Evolutionary conservation across 2,113 vertebrate genomes (phyloP).

Genomic region (Catharus fuscescens): DNA sequence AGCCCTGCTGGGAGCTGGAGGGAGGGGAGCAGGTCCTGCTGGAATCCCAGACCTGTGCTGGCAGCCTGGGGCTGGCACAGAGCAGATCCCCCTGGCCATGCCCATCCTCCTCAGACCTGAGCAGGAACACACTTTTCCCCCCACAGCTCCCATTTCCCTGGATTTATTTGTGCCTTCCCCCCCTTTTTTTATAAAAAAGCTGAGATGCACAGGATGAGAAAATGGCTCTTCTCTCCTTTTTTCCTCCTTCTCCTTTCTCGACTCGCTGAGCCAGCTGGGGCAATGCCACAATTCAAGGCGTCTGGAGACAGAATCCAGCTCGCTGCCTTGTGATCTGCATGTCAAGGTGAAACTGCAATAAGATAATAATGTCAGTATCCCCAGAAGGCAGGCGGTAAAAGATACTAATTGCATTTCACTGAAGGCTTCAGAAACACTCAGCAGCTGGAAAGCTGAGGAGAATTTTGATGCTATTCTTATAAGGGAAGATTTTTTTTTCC

Average conservation of each 20-base stretch:
- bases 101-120: neutral
- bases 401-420: conserved; percentile 73
- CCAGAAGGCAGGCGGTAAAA: conserved; percentile 73
- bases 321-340: conserved; percentile 68
- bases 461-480: conserved; percentile 68
- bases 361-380: conserved; percentile 70
- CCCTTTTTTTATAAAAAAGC: neutral
- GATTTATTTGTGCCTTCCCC: neutral
- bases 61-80: neutral
- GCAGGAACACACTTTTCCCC: fast-evolving
- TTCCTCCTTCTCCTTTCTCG: neutral
- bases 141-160: neutral
- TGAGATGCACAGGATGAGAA: neutral
- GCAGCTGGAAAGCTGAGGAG: conserved; percentile 69
- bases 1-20: neutral
- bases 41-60: neutral
- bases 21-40: neutral
- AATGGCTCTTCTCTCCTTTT: neutral
- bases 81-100: neutral
- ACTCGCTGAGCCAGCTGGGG: conserved; percentile 25
- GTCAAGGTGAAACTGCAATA: conserved; percentile 72
- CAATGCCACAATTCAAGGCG: conserved; percentile 53
- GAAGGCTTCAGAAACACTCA: conserved; percentile 73
- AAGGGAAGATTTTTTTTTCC: neutral
- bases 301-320: conserved; percentile 57